A percentile compares a stretch with the other conserved stretches of the same genome.
phyloP scores from a whole-genome alignment of 2,113 vertebrate genomes.

The Tragelaphus imberbis region DNA sequence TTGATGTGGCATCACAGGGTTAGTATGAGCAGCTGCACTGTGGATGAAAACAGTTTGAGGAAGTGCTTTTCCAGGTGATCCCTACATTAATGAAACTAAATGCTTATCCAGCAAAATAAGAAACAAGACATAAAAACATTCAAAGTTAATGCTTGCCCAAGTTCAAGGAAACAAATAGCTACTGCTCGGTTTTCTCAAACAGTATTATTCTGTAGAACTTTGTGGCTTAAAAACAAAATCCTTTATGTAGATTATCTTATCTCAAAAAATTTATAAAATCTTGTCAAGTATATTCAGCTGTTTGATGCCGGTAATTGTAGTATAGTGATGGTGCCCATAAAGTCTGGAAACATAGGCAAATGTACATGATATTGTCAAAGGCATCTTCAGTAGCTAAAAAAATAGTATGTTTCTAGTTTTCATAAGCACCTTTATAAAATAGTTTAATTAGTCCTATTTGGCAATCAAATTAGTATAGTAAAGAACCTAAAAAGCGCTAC shows the following conservation, averaged over 20 bases:
- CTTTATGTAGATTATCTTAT: not conserved
- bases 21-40: slow-evolving; percentile 72
- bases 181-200: slow-evolving; percentile 25
- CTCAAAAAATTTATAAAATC: slow-evolving; percentile 18
- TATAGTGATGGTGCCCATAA: not conserved
- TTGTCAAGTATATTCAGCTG: not conserved
- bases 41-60: slow-evolving; percentile 17
- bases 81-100: slow-evolving; percentile 44
- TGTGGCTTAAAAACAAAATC: slow-evolving; percentile 41
- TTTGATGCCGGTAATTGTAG: not conserved
- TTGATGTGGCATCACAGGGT: slow-evolving; percentile 79
- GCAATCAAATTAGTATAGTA: slow-evolving; percentile 5
- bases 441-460: slow-evolving; percentile 6
- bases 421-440: not conserved
- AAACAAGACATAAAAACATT: slow-evolving; percentile 34
- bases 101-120: slow-evolving; percentile 20
- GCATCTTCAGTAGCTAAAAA: not conserved
- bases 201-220: not conserved
- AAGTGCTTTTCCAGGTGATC: slow-evolving; percentile 35
- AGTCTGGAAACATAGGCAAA: not conserved
- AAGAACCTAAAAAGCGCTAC: not conserved
- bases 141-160: not conserved
- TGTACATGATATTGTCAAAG: not conserved
- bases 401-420: not conserved
- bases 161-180: slow-evolving; percentile 28